These are phyloP conservation scores for Saguinus midas DNA, from an alignment of 2,113 vertebrate species.

Conservation along the genomic window DNA sequence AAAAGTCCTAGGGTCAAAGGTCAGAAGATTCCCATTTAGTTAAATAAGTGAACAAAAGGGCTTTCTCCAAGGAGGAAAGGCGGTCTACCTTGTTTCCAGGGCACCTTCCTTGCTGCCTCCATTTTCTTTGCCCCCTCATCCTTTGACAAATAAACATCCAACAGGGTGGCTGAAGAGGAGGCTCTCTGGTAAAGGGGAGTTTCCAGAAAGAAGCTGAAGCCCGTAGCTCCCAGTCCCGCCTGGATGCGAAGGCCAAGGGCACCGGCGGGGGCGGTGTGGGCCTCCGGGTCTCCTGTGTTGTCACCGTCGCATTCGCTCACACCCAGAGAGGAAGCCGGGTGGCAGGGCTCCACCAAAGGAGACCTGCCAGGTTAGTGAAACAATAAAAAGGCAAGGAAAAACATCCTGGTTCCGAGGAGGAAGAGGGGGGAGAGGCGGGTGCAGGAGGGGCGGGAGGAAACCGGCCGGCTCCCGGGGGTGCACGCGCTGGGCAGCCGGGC, in stretches of 20 bases:
- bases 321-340: constrained; percentile 83
- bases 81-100: neutral
- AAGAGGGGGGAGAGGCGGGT: neutral
- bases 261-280: neutral
- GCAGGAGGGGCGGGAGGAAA: constrained; percentile 5
- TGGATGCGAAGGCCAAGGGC: neutral
- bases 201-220: neutral
- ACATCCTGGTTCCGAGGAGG: constrained; percentile 87
- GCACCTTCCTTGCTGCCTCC: neutral
- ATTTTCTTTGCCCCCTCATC: neutral
- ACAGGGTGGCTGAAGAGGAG: neutral
- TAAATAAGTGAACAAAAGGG: neutral
- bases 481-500: neutral
- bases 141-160: neutral
- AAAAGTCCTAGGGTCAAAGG: neutral
- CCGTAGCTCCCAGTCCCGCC: neutral
- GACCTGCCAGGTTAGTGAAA: constrained; percentile 87
- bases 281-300: neutral
- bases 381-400: constrained; percentile 89
- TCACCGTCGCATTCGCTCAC: constrained; percentile 67
- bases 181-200: neutral
- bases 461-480: neutral
- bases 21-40: neutral
- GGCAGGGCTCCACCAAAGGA: constrained; percentile 83
- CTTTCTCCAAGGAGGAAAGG: neutral